Conservation (phyloP, 1,140 invertebrate genomes). For the Orchestia grillus region DNA sequence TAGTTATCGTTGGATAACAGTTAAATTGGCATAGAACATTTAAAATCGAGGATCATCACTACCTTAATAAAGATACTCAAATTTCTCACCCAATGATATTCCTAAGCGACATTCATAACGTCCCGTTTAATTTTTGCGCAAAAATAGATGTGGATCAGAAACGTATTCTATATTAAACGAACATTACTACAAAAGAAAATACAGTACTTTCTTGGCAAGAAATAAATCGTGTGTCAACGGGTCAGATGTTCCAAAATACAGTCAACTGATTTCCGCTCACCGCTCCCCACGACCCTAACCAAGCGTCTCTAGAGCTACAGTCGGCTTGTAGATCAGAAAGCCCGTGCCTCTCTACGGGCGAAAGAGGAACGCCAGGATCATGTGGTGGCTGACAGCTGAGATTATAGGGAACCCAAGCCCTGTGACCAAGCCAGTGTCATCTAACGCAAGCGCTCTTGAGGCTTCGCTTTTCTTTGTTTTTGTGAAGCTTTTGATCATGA, state of each 20-base stretch:
- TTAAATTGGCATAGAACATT: no score
- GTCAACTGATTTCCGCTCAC: background rate
- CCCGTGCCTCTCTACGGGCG: background rate
- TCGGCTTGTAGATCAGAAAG: background rate
- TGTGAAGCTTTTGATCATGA: background rate
- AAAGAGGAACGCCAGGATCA: background rate
- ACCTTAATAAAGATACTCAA: no score
- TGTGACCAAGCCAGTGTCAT: slow-evolving; percentile 24
- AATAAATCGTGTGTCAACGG: no score
- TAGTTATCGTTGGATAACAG: no score
- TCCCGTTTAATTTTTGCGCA: no score
- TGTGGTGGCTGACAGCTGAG: background rate
- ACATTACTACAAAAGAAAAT: no score
- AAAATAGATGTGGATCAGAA: no score
- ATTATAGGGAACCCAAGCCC: background rate
- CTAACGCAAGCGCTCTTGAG: background rate
- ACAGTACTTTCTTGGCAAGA: no score
- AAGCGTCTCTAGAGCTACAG: background rate
- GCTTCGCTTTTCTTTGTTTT: slow-evolving; percentile 2
- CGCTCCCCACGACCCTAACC: background rate
- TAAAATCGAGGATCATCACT: no score
- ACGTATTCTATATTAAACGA: no score
- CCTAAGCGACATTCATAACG: no score
- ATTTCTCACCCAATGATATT: no score
- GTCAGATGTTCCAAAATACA: background rate